phyloP scores from a whole-genome alignment of 2,888 invertebrate genomes.

The Aleiodes leptofemur region DNA sequence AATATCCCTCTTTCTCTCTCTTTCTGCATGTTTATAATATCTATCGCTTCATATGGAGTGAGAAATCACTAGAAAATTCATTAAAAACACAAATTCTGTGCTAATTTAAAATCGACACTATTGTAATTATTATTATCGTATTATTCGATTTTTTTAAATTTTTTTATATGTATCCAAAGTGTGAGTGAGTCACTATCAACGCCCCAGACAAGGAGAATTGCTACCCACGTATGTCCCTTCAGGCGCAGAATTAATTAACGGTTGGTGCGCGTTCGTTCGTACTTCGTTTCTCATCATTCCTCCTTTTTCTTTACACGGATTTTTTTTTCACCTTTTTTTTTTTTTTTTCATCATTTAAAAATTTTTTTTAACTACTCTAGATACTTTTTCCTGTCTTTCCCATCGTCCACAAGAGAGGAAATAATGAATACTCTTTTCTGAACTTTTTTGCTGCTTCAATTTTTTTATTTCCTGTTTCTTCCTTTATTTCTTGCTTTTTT shows the following conservation, averaged over 20 bases:
- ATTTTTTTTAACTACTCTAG: slow-evolving; percentile 5
- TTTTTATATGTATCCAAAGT: background rate
- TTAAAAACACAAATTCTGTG: background rate
- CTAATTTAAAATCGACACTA: background rate
- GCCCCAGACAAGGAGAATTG: slow-evolving; percentile 46
- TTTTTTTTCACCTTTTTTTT: slow-evolving; percentile 36
- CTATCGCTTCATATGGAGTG: too few species aligned
- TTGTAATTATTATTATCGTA: background rate
- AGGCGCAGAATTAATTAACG: slow-evolving; percentile 56
- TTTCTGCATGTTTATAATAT: background rate
- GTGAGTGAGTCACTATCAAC: slow-evolving; percentile 31
- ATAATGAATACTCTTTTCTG: slow-evolving; percentile 49
- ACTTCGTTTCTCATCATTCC: slow-evolving; percentile 21
- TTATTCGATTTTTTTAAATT: slow-evolving; percentile 4
- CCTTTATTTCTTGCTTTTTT: background rate
- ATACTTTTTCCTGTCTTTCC: slow-evolving; percentile 11
- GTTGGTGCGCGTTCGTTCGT: slow-evolving; percentile 39
- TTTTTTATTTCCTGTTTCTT: slow-evolving; percentile 27
- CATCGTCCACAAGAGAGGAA: slow-evolving; percentile 40
- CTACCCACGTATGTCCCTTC: slow-evolving; percentile 53
- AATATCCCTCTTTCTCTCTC: background rate
- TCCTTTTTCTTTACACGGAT: slow-evolving; percentile 26
- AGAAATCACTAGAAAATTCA: background rate
- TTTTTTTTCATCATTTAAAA: slow-evolving; percentile 2
- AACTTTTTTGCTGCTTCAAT: slow-evolving; percentile 1